phyloP scores from a whole-genome alignment of 2,113 vertebrate species.

The Pygoscelis antarcticus region DNA sequence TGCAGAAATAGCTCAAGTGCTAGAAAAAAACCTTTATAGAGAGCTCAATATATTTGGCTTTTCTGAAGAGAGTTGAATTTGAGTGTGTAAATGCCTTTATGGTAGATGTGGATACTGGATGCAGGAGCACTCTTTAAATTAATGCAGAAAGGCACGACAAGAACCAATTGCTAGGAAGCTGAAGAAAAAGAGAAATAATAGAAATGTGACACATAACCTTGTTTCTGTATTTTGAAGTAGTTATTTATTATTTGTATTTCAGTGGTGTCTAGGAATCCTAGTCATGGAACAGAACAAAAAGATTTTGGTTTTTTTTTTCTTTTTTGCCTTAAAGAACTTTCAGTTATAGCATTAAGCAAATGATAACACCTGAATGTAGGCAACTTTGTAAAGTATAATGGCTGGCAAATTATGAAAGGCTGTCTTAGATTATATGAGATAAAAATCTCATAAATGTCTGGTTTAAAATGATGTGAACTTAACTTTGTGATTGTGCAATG shows the following conservation, averaged over 20 bases:
- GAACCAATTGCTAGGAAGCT: not conserved
- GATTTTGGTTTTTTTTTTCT: not conserved
- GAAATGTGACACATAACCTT: not conserved
- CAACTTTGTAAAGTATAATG: not conserved
- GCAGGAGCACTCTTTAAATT: not conserved
- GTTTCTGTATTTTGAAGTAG: not conserved
- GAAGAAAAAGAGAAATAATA: not conserved
- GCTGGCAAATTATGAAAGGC: not conserved
- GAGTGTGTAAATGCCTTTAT: not conserved
- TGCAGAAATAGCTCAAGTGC: not conserved
- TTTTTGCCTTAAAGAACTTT: not conserved
- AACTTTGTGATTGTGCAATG: not conserved
- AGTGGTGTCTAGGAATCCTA: not conserved
- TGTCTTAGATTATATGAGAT: not conserved
- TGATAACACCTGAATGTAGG: not conserved
- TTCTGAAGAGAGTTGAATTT: not conserved
- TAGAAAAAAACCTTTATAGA: not conserved
- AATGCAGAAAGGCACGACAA: not conserved
- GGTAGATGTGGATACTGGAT: not conserved
- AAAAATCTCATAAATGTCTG: not conserved
- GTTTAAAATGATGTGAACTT: not conserved
- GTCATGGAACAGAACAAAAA: not conserved
- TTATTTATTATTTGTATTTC: not conserved
- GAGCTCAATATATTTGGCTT: not conserved
- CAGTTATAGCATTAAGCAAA: not conserved